A percentile compares a stretch with the other conserved stretches of the same genome.
phyloP scores from a whole-genome alignment of 92 coral and sea anemone species.

The Parazoanthus darwini region DNA sequence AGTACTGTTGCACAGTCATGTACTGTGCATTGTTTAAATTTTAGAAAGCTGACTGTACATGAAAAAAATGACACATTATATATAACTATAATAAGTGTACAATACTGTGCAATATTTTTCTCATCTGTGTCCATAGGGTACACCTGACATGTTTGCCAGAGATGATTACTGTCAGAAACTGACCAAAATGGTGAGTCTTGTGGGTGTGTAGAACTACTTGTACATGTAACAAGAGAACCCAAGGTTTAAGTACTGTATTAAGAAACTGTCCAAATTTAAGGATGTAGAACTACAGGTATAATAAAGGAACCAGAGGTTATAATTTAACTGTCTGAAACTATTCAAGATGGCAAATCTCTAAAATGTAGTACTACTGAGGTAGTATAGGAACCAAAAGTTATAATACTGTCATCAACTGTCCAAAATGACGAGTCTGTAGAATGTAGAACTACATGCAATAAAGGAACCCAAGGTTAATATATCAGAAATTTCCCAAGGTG shows the following conservation, averaged over 20 bases:
- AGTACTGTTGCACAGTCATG: too few relatives aligned
- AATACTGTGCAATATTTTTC: too few relatives aligned
- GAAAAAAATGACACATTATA: too few relatives aligned
- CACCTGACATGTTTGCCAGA: neutral
- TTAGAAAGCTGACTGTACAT: too few relatives aligned
- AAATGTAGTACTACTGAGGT: neutral
- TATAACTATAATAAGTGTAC: too few relatives aligned
- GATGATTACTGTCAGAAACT: conserved; percentile 20
- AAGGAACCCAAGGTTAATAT: neutral
- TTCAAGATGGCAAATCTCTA: conserved; percentile 1
- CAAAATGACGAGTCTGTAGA: neutral
- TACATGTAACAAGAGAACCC: neutral
- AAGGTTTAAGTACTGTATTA: too few relatives aligned
- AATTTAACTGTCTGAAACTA: neutral
- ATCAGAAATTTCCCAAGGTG: too few relatives aligned
- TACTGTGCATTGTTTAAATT: too few relatives aligned
- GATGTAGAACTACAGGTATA: too few relatives aligned
- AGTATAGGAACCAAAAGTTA: neutral
- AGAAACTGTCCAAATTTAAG: neutral
- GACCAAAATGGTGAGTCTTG: conserved; percentile 10
- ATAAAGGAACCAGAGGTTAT: neutral
- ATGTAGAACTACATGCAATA: neutral
- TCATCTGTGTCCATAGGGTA: too few relatives aligned
- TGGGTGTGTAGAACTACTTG: neutral
- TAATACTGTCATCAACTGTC: neutral